Conservation (phyloP, 2,797 vertebrate species). For the Ctenopoma multispine region DNA sequence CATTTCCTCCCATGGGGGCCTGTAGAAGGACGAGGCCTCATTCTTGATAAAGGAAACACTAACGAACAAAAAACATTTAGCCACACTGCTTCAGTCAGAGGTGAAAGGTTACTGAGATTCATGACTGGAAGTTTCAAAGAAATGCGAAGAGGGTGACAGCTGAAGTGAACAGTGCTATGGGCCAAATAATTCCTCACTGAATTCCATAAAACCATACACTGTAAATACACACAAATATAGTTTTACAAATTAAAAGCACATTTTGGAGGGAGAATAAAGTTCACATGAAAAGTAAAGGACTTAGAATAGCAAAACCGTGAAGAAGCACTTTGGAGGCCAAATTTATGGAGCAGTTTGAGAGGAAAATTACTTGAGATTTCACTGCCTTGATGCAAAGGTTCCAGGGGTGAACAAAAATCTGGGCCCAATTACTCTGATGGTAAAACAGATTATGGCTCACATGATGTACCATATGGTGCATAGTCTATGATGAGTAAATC, state of each 20-base stretch:
- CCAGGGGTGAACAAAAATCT: conserved; percentile 52
- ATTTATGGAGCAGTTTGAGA: conserved; percentile 53
- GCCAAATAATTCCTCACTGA: conserved; percentile 14
- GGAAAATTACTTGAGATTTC: conserved; percentile 36
- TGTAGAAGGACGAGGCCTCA: conserved; percentile 43
- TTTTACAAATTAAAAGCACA: background rate
- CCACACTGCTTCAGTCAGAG: conserved; percentile 31
- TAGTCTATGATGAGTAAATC: conserved; percentile 58
- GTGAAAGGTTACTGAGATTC: conserved; percentile 50
- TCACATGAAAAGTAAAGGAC: conserved; percentile 18
- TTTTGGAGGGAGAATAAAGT: conserved; percentile 1
- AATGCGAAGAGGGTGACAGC: background rate
- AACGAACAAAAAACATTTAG: conserved; percentile 52
- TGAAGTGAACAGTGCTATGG: background rate
- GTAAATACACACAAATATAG: background rate
- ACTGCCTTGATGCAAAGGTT: conserved; percentile 38
- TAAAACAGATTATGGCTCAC: conserved; percentile 47
- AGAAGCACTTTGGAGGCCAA: conserved; percentile 28
- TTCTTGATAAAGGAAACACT: conserved; percentile 61
- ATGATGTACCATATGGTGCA: conserved; percentile 53
- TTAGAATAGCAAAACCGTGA: conserved; percentile 45
- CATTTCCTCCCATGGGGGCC: conserved; percentile 68
- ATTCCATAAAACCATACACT: conserved; percentile 3
- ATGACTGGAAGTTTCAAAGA: background rate
- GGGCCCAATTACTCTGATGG: conserved; percentile 56